A percentile compares a stretch with the other conserved stretches of the same genome.
These are phyloP conservation scores for Euwallacea similis DNA, from an alignment of 1,140 invertebrate species.

Conservation along the genomic window DNA sequence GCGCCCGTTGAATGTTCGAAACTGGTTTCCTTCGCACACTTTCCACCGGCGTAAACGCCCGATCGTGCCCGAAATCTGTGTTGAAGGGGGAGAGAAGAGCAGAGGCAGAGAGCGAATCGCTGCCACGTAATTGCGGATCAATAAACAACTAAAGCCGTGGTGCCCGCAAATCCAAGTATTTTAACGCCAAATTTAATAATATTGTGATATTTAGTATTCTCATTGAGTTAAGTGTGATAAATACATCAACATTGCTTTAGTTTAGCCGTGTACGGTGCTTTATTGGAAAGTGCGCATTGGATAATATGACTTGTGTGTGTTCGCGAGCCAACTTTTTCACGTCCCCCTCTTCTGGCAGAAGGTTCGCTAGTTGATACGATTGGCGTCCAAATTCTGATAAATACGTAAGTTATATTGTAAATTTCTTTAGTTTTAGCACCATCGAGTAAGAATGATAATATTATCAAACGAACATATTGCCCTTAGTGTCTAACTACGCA, in stretches of 20 bases:
- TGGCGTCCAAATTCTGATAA: conserved; percentile 46
- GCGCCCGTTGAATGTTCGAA: conserved; percentile 37
- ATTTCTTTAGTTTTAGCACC: no score
- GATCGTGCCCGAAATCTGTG: conserved; percentile 15
- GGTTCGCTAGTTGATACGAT: conserved; percentile 44
- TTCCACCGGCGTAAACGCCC: conserved; percentile 39
- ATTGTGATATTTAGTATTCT: conserved; percentile 55
- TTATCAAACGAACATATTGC: no score
- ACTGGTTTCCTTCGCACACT: conserved; percentile 44
- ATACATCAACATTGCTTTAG: conserved; percentile 43
- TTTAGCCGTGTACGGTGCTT: conserved; percentile 18
- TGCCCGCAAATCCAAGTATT: conserved; percentile 52
- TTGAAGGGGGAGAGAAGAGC: conserved; percentile 8
- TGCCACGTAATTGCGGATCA: conserved; percentile 53
- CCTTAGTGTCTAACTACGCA: no score
- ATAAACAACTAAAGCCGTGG: conserved; percentile 49
- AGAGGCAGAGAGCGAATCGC: conserved; percentile 26
- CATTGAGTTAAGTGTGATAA: conserved; percentile 49
- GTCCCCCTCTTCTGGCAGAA: conserved; percentile 43
- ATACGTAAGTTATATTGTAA: neutral
- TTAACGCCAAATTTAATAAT: conserved; percentile 53
- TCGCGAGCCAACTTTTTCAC: conserved; percentile 41
- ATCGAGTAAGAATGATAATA: no score
- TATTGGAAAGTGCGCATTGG: conserved; percentile 41
- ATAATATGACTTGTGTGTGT: conserved; percentile 45